A percentile compares a stretch with the other conserved stretches of the same genome.
phyloP scores from a whole-genome alignment of 1,140 invertebrate genomes.

The Chymomyza costata region DNA sequence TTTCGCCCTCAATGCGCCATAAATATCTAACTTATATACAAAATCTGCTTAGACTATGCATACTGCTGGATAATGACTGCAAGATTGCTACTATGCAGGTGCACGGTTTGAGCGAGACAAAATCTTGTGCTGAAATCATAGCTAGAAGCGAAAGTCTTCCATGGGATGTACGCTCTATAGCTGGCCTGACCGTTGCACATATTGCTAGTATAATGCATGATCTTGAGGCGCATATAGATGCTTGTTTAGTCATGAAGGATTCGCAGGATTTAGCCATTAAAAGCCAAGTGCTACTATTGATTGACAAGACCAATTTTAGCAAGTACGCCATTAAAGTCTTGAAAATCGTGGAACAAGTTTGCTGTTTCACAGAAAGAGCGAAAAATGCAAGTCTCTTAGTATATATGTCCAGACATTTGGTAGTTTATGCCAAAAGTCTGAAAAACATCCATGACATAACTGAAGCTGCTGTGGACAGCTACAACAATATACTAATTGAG shows the following conservation, averaged over 20 bases:
- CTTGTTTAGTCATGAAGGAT: neutral
- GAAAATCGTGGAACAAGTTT: constrained; percentile 23
- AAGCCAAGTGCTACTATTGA: constrained; percentile 38
- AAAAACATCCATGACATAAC: neutral
- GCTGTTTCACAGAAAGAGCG: no score
- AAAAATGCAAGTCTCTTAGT: constrained; percentile 42
- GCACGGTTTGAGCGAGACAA: neutral
- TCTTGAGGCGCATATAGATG: constrained; percentile 11
- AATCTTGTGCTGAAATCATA: constrained; percentile 17
- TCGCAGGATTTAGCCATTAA: constrained; percentile 32
- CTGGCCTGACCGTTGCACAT: constrained; percentile 40
- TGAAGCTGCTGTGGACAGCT: neutral
- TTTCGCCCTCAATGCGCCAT: constrained; percentile 51
- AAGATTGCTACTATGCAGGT: neutral
- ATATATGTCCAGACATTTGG: constrained; percentile 44
- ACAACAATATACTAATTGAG: constrained; percentile 13
- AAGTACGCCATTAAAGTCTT: neutral
- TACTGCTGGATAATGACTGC: constrained; percentile 40
- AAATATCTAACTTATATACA: constrained; percentile 43
- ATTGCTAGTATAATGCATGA: constrained; percentile 20
- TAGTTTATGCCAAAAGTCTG: constrained; percentile 42
- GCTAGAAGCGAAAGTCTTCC: constrained; percentile 40
- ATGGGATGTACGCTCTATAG: constrained; percentile 57
- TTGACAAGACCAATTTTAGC: constrained; percentile 16
- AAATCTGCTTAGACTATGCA: constrained; percentile 39